Evolutionary conservation across 1,140 invertebrate species (phyloP).

Genomic region (Bacillus rossius): DNA sequence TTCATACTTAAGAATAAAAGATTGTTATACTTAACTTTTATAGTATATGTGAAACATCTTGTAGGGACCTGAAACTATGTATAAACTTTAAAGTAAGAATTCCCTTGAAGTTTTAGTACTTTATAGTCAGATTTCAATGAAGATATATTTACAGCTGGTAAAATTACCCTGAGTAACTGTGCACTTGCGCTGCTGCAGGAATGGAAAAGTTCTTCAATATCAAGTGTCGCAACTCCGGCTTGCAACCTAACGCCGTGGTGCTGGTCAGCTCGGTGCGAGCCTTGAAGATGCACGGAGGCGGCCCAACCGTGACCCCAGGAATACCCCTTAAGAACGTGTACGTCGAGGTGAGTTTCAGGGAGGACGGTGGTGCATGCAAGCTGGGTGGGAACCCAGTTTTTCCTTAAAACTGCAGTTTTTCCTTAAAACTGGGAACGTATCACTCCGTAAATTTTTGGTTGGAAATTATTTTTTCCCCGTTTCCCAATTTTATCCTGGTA

Average conservation of each 20-base stretch:
- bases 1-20: too few species aligned
- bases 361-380: background rate
- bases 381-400: background rate
- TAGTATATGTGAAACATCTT: too few species aligned
- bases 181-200: constrained; percentile 50
- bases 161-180: too few species aligned
- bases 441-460: too few species aligned
- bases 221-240: constrained; percentile 88
- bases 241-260: constrained; percentile 85
- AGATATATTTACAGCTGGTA: too few species aligned
- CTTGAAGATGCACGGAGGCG: constrained; percentile 98
- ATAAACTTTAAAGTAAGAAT: background rate
- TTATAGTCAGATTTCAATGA: constrained; percentile 5
- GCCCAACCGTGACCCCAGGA: constrained; percentile 81
- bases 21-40: too few species aligned
- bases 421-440: too few species aligned
- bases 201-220: constrained; percentile 99
- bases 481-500: too few species aligned
- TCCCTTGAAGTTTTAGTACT: background rate
- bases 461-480: too few species aligned
- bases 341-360: constrained; percentile 45
- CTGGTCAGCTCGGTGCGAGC: constrained; percentile 92
- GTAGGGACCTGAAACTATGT: background rate
- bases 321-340: constrained; percentile 80
- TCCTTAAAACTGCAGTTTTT: too few species aligned